phyloP scores from a whole-genome alignment of 2,888 invertebrate species.

The Calameuta filiformis region DNA sequence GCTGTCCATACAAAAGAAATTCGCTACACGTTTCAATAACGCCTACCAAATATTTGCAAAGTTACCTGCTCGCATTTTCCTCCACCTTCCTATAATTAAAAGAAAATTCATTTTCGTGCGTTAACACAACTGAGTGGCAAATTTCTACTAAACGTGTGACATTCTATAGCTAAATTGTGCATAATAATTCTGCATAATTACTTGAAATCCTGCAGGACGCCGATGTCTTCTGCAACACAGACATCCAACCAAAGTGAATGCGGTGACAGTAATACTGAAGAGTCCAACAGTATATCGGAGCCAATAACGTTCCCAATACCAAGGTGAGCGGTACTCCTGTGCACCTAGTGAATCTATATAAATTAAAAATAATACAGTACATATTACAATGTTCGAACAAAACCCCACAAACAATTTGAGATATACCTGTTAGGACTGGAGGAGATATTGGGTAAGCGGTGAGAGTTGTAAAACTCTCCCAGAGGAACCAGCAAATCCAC shows the following conservation, averaged over 20 bases:
- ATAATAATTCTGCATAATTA: conserved; percentile 26
- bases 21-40: not conserved
- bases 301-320: conserved; percentile 54
- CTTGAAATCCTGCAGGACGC: conserved; percentile 61
- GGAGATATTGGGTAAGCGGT: conserved; percentile 53
- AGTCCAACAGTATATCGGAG: conserved; percentile 49
- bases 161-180: not conserved
- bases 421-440: conserved; percentile 31
- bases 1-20: not conserved
- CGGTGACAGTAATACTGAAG: conserved; percentile 50
- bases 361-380: not conserved
- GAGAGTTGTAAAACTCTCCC: conserved; percentile 53
- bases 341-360: not conserved
- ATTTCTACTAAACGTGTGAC: not conserved
- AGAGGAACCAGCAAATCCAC: conserved; percentile 56
- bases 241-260: conserved; percentile 57
- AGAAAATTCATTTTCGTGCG: conserved; percentile 37
- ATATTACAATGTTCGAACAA: not conserved
- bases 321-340: conserved; percentile 16
- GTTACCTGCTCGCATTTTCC: conserved; percentile 56
- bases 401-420: not conserved
- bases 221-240: conserved; percentile 58
- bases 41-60: conserved; percentile 19
- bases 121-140: conserved; percentile 10
- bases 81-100: conserved; percentile 56